phyloP scores from a whole-genome alignment of 2,113 vertebrate species.

The Halichoerus grypus region DNA sequence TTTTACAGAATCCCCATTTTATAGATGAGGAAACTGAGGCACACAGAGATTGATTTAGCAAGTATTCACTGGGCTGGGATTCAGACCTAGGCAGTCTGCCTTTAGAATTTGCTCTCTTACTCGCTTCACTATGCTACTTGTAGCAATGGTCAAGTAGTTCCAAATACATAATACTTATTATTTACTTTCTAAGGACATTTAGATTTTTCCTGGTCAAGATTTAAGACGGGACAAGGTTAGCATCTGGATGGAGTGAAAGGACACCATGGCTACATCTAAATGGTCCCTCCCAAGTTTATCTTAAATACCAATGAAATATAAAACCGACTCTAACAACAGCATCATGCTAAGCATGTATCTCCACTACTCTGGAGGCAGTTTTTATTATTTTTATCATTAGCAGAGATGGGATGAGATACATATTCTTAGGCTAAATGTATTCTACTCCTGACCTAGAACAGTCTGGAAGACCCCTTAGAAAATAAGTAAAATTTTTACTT shows the following conservation, averaged over 20 bases:
- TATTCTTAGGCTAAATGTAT: not conserved
- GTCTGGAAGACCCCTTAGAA: not conserved
- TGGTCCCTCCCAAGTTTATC: not conserved
- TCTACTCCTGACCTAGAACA: not conserved
- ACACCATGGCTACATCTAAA: not conserved
- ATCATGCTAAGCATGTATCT: not conserved
- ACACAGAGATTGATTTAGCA: conserved; percentile 14
- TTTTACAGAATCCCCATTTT: conserved; percentile 31
- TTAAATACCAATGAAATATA: not conserved
- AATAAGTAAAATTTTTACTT: not conserved
- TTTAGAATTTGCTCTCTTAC: not conserved
- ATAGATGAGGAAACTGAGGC: conserved; percentile 1
- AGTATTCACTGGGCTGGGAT: not conserved
- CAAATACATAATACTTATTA: not conserved
- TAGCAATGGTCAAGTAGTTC: not conserved
- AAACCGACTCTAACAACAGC: not conserved
- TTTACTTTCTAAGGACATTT: not conserved
- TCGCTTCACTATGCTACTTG: not conserved
- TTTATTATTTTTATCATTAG: not conserved
- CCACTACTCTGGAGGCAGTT: not conserved
- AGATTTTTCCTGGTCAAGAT: conserved; percentile 4
- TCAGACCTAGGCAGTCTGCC: not conserved
- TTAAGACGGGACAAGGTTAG: conserved; percentile 17
- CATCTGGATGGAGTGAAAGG: not conserved
- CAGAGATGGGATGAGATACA: not conserved